Percentiles rank a stretch among this genome's conserved stretches.
These are phyloP conservation scores for Drosophila serrata DNA, from an alignment of 1,140 invertebrate species.

Conservation along the genomic window DNA sequence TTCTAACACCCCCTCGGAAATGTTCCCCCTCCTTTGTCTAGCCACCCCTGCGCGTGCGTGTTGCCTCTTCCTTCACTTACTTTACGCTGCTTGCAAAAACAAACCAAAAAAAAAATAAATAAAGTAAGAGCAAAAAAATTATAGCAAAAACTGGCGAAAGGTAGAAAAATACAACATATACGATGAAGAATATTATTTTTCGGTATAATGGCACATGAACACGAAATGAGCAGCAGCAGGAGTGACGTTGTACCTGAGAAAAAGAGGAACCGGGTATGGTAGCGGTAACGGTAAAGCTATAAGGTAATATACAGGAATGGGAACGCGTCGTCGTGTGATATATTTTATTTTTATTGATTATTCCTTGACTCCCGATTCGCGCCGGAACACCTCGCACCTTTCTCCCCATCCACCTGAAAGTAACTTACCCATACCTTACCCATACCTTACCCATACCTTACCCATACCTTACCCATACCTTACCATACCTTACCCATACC, in stretches of 20 bases:
- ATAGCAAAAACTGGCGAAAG: slow-evolving; percentile 61
- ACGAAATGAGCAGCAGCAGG: slow-evolving; percentile 72
- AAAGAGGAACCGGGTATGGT: slow-evolving; percentile 20
- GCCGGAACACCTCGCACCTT: background rate
- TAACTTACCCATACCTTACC: background rate
- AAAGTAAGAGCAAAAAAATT: slow-evolving; percentile 39
- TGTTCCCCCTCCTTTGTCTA: background rate
- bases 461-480: background rate
- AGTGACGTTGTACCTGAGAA: slow-evolving; percentile 21
- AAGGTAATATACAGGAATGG: slow-evolving; percentile 20
- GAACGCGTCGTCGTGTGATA: slow-evolving; percentile 67
- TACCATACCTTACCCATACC: too few relatives aligned
- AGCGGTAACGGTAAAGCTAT: slow-evolving; percentile 26
- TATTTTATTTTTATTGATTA: slow-evolving; percentile 84
- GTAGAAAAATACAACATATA: slow-evolving; percentile 41
- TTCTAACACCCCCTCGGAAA: background rate
- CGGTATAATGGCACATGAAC: slow-evolving; percentile 81
- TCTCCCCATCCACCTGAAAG: background rate
- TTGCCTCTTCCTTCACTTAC: slow-evolving; percentile 53
- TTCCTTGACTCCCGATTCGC: slow-evolving; percentile 57
- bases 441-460: background rate
- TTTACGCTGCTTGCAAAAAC: slow-evolving; percentile 67
- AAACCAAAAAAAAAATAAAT: slow-evolving; percentile 10
- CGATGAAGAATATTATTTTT: slow-evolving; percentile 77
- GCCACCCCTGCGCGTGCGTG: slow-evolving; percentile 78